Evolutionary conservation across 53 echinoderm and acorn worm genomes (phyloP).

Genomic region (Actinopyga echinites): DNA sequence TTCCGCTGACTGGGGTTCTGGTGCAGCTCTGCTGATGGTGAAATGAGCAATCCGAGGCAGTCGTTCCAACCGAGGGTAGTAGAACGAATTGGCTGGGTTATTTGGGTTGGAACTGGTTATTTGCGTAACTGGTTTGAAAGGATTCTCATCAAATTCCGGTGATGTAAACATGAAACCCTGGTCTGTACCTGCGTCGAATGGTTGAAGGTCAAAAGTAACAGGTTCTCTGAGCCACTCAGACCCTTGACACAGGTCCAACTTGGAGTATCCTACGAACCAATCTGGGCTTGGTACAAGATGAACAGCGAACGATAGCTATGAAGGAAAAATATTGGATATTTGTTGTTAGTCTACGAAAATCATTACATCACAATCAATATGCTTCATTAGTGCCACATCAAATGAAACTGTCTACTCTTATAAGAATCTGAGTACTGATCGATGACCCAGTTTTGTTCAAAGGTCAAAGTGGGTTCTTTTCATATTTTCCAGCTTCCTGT

Average conservation of each 20-base stretch:
- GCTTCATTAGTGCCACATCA: too few relatives aligned
- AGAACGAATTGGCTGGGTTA: slow-evolving; percentile 82
- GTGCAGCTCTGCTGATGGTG: slow-evolving; percentile 54
- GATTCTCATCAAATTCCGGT: slow-evolving; percentile 68
- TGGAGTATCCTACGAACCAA: slow-evolving; percentile 83
- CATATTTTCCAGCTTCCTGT: too few relatives aligned
- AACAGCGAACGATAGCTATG: slow-evolving; percentile 75
- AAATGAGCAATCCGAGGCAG: slow-evolving; percentile 73
- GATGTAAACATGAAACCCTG: slow-evolving; percentile 87
- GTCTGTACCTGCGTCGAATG: slow-evolving; percentile 85
- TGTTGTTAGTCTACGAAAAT: too few relatives aligned
- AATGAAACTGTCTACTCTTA: too few relatives aligned
- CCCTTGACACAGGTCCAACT: slow-evolving; percentile 67
- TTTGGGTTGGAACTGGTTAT: slow-evolving; percentile 69
- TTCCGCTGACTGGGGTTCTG: neutral
- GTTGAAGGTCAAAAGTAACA: slow-evolving; percentile 59
- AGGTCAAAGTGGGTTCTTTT: too few relatives aligned
- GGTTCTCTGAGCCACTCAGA: slow-evolving; percentile 63
- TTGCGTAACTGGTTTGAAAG: slow-evolving; percentile 54
- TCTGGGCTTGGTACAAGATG: slow-evolving; percentile 82
- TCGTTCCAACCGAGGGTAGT: slow-evolving; percentile 59
- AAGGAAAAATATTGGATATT: neutral
- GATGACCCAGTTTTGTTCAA: too few relatives aligned
- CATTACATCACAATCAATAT: too few relatives aligned
- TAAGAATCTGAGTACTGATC: too few relatives aligned